Percentiles rank a stretch among this genome's conserved stretches.
Evolutionary conservation across 2,888 invertebrate genomes (phyloP).

Genomic region (Pristionchus fissidentatus): DNA sequence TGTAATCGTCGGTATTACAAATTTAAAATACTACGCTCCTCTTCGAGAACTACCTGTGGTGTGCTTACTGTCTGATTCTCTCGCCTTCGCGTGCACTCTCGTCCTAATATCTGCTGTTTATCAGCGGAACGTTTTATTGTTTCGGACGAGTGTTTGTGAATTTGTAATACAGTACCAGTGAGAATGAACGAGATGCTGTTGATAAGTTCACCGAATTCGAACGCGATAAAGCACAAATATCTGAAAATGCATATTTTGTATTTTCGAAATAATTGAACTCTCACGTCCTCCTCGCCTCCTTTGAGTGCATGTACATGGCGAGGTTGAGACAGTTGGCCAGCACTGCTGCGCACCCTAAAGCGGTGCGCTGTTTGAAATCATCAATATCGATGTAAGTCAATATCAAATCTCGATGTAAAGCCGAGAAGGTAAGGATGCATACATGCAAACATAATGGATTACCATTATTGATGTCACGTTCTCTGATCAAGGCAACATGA

Average conservation of each 20-base stretch:
- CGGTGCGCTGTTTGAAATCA: no score
- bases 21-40: no score
- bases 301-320: slow-evolving; percentile 48
- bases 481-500: no score
- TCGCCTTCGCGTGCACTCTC: no score
- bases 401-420: no score
- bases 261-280: background rate
- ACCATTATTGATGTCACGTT: background rate
- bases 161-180: background rate
- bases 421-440: no score
- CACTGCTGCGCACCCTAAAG: slow-evolving; percentile 57
- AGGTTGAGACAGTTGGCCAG: slow-evolving; percentile 56
- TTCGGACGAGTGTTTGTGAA: background rate
- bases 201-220: slow-evolving; percentile 65
- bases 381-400: no score
- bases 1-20: no score
- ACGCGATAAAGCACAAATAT: slow-evolving; percentile 60
- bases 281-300: slow-evolving; percentile 13
- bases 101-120: no score
- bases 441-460: background rate
- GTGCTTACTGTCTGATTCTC: no score
- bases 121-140: no score
- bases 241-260: background rate
- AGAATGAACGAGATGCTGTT: slow-evolving; percentile 59
- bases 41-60: no score